Base-by-base conservation (phyloP, 2,888 invertebrate genomes). In the Hydropsyche betteni region DNA sequence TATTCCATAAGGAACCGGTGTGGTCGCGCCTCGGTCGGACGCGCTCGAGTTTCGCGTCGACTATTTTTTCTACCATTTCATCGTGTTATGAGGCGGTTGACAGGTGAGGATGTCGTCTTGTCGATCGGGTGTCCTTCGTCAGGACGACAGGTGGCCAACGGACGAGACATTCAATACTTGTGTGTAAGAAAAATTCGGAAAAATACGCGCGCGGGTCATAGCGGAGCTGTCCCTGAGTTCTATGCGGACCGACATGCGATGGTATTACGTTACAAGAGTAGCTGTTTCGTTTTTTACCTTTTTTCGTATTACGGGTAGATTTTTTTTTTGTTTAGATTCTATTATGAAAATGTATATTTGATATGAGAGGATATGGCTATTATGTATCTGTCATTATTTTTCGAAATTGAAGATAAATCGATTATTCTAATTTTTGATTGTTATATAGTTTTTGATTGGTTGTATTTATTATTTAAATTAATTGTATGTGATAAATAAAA, bases 71-170 rank as follows among this genome's bases (percentile, higher is more conserved):
- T 16, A 36, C 8, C 58, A 6, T 55, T 16, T 55, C 58, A 51
- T 58, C 24, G 7, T 58, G 55, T 72, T 72, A 38, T 38, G 38
- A 7, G 14, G 14, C 12, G 4, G 51, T 58, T 72, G 72, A 72
- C 72, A 58, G 72, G 72, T 58, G 58, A 50, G 34, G 55, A 55
- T 72, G 50, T 70, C 70, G 70, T 53, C 70, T 50, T 33, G 10
- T 10, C 33, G 14, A 51, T 58, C 55, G 33, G 64, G 64, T 64
- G 72, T 61, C 72, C 72, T 72, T 72, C 72, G 72, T 72, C 69
- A 76, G 51, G 52, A 38, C 76, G 69, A 74, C 76, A 76, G 73
- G 58, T 74, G 76, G 76, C 69, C 44, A 76, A 74, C 74, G 76
- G 61, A 69, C 55, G 50, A 58, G 72, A 72, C 53, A 76, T 69